A percentile compares a stretch with the other conserved stretches of the same genome.
Conservation (phyloP, 2,797 vertebrate genomes). For the Pantherophis alleghaniensis region DNA sequence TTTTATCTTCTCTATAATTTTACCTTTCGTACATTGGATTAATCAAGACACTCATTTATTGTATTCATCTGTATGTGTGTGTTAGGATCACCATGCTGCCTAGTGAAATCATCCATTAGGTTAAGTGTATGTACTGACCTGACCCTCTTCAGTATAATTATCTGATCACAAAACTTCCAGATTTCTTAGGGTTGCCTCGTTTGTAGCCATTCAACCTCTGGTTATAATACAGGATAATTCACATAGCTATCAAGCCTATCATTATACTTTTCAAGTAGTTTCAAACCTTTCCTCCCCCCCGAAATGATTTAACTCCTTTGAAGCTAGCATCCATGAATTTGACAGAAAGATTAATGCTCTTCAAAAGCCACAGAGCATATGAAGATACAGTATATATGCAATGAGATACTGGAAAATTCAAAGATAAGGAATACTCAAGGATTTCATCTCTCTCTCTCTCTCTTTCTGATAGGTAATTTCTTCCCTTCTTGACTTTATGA, state of each 20-base stretch:
- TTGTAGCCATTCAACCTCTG: constrained; percentile 35
- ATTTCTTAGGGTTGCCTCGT: constrained; percentile 36
- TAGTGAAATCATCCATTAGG: constrained; percentile 42
- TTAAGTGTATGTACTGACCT: constrained; percentile 44
- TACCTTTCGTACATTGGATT: constrained; percentile 38
- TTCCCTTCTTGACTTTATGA: background rate
- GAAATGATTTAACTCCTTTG: constrained; percentile 21
- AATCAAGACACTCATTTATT: constrained; percentile 52
- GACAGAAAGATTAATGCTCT: constrained; percentile 24
- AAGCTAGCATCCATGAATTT: constrained; percentile 16
- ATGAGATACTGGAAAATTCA: background rate
- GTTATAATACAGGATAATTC: constrained; percentile 44
- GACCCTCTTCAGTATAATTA: constrained; percentile 52
- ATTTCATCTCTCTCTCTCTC: background rate
- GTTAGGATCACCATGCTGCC: constrained; percentile 41
- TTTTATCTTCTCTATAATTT: constrained; percentile 45
- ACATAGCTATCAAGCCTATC: constrained; percentile 40
- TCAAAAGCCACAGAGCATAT: background rate
- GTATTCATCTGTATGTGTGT: constrained; percentile 28
- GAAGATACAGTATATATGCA: background rate
- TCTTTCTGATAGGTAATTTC: background rate
- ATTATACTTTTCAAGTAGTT: constrained; percentile 37
- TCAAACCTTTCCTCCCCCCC: constrained; percentile 7
- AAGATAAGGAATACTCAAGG: background rate
- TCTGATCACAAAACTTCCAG: constrained; percentile 35